These are phyloP conservation scores for Sarcophaga peregrina DNA, from an alignment of 1,140 invertebrate genomes.

Conservation along the genomic window DNA sequence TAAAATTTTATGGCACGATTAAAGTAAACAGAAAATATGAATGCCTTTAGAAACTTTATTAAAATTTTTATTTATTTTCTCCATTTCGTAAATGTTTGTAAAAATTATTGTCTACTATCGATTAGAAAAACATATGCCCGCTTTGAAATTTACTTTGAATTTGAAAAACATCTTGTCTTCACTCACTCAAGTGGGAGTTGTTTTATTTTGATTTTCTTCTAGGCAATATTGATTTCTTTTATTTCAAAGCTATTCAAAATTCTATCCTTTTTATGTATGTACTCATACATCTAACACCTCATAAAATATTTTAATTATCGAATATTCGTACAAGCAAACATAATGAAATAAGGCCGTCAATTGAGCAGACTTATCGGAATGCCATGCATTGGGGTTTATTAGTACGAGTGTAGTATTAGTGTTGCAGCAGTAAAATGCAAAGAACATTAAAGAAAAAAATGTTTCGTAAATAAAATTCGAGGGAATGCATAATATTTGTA, in stretches of 20 bases:
- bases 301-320: neutral
- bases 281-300: slow-evolving; percentile 18
- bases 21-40: neutral
- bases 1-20: neutral
- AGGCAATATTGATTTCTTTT: too few relatives aligned
- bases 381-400: too few relatives aligned
- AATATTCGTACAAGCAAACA: neutral
- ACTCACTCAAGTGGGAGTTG: neutral
- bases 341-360: too few relatives aligned
- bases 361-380: too few relatives aligned
- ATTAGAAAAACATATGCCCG: neutral
- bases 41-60: neutral
- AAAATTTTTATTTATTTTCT: slow-evolving; percentile 13
- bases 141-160: neutral
- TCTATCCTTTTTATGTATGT: neutral
- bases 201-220: too few relatives aligned
- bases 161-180: neutral
- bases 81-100: neutral
- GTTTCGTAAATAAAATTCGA: neutral
- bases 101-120: neutral
- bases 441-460: neutral
- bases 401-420: neutral
- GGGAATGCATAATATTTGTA: neutral
- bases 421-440: neutral
- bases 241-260: too few relatives aligned